A percentile compares a stretch with the other conserved stretches of the same genome.
Conservation (phyloP, 2,113 vertebrate genomes). For the Chaetops frenatus region DNA sequence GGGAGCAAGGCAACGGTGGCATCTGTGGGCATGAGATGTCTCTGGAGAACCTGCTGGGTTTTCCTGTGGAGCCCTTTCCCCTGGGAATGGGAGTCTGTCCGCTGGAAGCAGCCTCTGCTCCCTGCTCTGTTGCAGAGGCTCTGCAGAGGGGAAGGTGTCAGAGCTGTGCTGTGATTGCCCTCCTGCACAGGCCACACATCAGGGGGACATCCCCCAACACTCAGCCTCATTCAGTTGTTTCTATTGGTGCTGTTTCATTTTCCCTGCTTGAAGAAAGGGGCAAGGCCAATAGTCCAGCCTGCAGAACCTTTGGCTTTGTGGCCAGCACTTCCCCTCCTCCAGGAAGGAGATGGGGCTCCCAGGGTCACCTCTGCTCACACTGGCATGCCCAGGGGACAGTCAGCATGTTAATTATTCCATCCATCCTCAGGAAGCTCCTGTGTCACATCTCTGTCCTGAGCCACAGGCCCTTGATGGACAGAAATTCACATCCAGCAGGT, state of each 20-base stretch:
- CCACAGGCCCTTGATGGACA: background rate
- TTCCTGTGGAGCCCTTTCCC: background rate
- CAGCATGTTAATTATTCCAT: background rate
- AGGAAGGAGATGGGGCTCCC: background rate
- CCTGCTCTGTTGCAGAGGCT: background rate
- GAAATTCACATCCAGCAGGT: background rate
- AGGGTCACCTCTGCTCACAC: accelerated
- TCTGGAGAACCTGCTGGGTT: background rate
- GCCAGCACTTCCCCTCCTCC: background rate
- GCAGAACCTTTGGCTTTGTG: background rate
- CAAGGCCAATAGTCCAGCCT: background rate
- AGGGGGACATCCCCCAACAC: background rate
- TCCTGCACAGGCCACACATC: background rate
- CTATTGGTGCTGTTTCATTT: background rate
- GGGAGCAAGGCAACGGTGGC: background rate
- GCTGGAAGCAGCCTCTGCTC: background rate
- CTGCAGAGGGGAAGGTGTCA: background rate
- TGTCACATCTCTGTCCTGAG: accelerated
- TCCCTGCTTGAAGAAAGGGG: background rate
- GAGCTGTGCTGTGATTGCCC: background rate
- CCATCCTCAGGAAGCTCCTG: background rate
- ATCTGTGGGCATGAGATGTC: accelerated
- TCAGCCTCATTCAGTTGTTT: background rate
- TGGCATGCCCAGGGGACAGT: background rate
- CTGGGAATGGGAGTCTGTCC: background rate